Evolutionary conservation across 1,140 invertebrate genomes (phyloP), one percentile per base, ranked within the genome.

Genomic region (Phenacoccus solenopsis): DNA sequence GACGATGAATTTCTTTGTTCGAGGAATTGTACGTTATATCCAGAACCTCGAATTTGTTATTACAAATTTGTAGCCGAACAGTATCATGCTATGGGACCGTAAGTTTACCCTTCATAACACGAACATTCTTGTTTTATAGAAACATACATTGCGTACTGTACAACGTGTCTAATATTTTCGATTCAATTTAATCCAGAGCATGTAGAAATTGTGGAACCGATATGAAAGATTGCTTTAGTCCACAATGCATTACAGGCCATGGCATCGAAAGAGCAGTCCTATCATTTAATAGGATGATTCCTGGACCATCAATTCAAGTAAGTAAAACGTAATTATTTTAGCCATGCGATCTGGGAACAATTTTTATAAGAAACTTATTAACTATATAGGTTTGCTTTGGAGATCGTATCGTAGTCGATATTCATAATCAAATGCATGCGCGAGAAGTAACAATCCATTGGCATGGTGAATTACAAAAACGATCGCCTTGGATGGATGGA

Each of bases 401-500:
- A 20, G 76, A 76, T 56, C 70, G 61, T 13, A 57, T 84, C 7
- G 74, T 83, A 3, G 80, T 84, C 1, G 78, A 82, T 72, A 78
- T 84, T 4, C 72, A 75, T 12, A 84, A 84, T 73, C 72, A 76
- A 4, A 69, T 75, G 56, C 75, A 69, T 7, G 73, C 72, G 2
- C 32, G 64, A 5, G 75, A 76, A 28, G 71, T 77, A 10, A 75
- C 77, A 3, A 74, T 81, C 3, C 80, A 81, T 57, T 81, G 80
- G 80, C 78, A 81, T 70, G 80, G 80, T 12, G 61, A 79, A 1
- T 68, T 67, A 1, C 78, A 79, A 71, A 73, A 71, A 0, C 72
- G 71, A 22, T 73, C 70, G 3, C 80, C 78, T 13, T 80, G 81
- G 72, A 84, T 84, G 82, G 85, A 87, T 73, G 85, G 85, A 1